Percentiles rank a stretch among this genome's conserved stretches.
phyloP scores from a whole-genome alignment of 2,113 vertebrate genomes.

The Myotis davidii region DNA sequence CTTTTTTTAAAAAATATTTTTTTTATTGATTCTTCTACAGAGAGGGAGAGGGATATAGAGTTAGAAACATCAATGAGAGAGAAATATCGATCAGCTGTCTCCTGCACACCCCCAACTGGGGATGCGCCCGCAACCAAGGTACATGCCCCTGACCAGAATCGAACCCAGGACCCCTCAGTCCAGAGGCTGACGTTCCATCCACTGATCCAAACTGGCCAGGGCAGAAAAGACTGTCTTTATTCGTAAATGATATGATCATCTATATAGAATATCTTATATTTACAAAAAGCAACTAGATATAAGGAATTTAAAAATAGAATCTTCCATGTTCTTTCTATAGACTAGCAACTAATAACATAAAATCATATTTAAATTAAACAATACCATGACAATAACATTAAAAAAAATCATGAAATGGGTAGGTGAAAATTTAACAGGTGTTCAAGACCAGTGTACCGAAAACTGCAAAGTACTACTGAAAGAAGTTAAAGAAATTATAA shows the following conservation, averaged over 20 bases:
- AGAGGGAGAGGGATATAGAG: no score
- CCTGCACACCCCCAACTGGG: no score
- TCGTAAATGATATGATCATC: not conserved
- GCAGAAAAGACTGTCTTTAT: not conserved
- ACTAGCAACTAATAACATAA: not conserved
- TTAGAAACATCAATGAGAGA: no score
- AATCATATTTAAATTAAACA: slow-evolving; percentile 36
- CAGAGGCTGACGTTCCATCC: no score
- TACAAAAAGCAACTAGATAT: not conserved
- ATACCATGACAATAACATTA: not conserved
- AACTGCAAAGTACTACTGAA: not conserved
- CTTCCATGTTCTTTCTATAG: not conserved
- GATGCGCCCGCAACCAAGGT: no score
- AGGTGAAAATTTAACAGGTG: not conserved
- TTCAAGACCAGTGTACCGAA: not conserved
- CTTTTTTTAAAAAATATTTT: not conserved
- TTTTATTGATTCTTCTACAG: no score
- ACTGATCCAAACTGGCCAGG: no score
- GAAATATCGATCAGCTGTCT: no score
- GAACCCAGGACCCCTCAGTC: no score
- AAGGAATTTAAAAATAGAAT: slow-evolving; percentile 14
- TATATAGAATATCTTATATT: not conserved
- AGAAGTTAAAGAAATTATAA: slow-evolving; percentile 21
- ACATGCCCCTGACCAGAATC: no score
- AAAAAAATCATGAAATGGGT: not conserved